A percentile compares a stretch with the other conserved stretches of the same genome.
phyloP scores from a whole-genome alignment of 2,113 vertebrate species.

The Malurus cyaneus region DNA sequence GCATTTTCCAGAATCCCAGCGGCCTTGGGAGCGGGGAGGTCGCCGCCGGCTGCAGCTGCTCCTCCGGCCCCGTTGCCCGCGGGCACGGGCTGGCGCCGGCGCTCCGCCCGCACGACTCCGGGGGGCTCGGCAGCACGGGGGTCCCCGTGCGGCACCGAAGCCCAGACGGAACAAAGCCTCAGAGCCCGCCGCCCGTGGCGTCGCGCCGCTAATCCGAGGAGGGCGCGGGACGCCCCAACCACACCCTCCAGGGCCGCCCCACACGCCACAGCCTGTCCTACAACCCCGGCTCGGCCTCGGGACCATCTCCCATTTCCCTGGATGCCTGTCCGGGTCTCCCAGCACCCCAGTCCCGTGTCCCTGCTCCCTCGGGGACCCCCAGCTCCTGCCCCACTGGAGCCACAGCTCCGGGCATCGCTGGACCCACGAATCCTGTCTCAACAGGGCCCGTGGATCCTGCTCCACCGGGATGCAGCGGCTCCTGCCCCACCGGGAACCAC shows the following conservation, averaged over 20 bases:
- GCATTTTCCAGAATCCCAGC: slow-evolving; percentile 28
- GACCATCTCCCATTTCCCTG: neutral
- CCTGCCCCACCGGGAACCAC: neutral
- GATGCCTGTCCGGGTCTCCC: neutral
- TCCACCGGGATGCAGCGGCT: neutral
- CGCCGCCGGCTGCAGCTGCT: neutral
- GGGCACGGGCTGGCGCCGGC: neutral
- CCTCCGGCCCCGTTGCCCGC: no score
- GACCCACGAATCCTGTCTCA: neutral
- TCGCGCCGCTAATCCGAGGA: neutral
- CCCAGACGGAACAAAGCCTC: no score
- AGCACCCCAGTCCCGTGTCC: neutral
- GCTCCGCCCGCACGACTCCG: neutral
- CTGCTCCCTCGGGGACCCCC: neutral
- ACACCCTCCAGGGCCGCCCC: neutral
- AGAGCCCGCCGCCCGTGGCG: neutral
- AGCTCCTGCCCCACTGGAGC: neutral
- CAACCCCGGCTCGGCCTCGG: neutral
- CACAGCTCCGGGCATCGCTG: neutral
- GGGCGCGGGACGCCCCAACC: neutral
- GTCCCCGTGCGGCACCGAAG: neutral
- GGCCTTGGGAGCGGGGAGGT: neutral
- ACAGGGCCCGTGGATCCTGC: neutral
- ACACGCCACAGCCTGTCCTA: neutral
- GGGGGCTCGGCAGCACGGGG: neutral